Conservation (phyloP, 2,888 invertebrate species). For the Thyatira batis region DNA sequence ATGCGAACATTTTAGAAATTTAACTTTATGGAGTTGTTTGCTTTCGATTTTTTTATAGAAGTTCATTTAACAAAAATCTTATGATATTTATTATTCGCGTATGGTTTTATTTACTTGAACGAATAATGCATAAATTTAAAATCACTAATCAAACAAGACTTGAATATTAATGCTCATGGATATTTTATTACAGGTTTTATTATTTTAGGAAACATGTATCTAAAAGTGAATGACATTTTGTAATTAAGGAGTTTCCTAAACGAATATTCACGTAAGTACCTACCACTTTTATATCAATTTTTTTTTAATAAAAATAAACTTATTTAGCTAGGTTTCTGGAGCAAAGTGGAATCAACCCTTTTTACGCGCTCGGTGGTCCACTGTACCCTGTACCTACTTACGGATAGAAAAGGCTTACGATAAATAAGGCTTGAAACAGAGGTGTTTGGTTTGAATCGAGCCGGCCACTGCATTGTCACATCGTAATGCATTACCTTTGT, state of each 20-base stretch:
- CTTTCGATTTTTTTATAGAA: no score
- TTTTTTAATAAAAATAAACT: background rate
- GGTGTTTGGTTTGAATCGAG: conserved; percentile 39
- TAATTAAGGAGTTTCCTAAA: background rate
- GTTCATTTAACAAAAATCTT: no score
- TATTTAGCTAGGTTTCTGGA: conserved; percentile 16
- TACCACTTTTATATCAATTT: no score
- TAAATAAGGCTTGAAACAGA: conserved; percentile 59
- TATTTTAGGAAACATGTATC: no score
- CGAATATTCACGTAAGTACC: no score
- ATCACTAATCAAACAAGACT: background rate
- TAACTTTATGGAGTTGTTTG: no score
- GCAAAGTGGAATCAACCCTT: conserved; percentile 35
- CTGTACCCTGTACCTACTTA: conserved; percentile 30
- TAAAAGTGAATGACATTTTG: background rate
- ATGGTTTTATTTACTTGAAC: no score
- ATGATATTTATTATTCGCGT: no score
- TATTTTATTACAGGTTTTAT: no score
- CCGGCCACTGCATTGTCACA: conserved; percentile 50
- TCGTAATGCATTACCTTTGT: conserved; percentile 56
- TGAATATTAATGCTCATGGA: no score
- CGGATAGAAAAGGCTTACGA: conserved; percentile 51
- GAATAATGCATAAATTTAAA: background rate
- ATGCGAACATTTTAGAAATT: no score
- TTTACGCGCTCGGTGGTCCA: conserved; percentile 57